Percentiles rank a stretch among this genome's conserved stretches.
Evolutionary conservation across 2,888 invertebrate genomes (phyloP).

Genomic region (Epinotia brunnichana): DNA sequence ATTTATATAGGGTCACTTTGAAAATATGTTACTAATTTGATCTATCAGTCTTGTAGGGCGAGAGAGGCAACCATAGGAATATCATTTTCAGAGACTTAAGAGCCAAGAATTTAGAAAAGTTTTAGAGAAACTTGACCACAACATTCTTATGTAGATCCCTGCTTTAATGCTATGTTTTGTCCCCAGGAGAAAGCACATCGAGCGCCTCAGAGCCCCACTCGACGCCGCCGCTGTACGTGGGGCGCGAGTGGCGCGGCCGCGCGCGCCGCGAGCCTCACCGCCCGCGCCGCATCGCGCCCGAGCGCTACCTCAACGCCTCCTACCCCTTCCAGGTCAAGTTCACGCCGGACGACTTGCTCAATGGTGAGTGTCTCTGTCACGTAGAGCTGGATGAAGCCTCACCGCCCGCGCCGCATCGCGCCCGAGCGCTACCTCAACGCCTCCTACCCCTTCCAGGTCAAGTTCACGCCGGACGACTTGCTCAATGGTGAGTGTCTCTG

Average conservation of each 20-base stretch:
- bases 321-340: constrained; percentile 87
- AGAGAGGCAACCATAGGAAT: too few species aligned
- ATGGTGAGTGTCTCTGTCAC: constrained; percentile 62
- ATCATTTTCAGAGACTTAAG: too few species aligned
- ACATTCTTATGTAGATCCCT: too few species aligned
- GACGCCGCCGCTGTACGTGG: constrained; percentile 18
- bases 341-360: constrained; percentile 85
- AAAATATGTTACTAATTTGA: too few species aligned
- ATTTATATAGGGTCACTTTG: too few species aligned
- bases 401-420: background rate
- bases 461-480: constrained; percentile 46
- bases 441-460: constrained; percentile 14
- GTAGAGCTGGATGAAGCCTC: background rate
- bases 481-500: too few species aligned
- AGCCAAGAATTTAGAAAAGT: too few species aligned
- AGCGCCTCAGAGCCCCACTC: constrained; percentile 26
- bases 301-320: constrained; percentile 87
- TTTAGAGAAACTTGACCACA: too few species aligned
- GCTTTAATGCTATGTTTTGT: background rate
- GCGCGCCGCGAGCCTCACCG: constrained; percentile 50
- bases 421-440: background rate
- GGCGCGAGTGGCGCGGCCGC: constrained; percentile 60
- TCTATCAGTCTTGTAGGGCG: too few species aligned
- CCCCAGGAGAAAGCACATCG: constrained; percentile 31
- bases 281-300: constrained; percentile 79